phyloP scores from a whole-genome alignment of 2,797 vertebrate genomes.

The Serranus cabrilla region DNA sequence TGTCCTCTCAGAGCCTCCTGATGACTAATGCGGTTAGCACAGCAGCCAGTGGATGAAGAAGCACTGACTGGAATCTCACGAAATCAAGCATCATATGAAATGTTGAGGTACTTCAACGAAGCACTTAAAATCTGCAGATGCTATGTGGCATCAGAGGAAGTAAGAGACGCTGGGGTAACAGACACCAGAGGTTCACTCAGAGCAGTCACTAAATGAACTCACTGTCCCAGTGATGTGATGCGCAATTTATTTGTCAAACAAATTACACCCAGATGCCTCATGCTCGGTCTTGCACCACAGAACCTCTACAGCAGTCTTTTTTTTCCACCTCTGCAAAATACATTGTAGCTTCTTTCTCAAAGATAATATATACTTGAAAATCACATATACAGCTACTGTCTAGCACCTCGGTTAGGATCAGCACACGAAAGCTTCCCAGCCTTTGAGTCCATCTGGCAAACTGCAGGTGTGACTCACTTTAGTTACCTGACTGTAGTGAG shows the following conservation, averaged over 20 bases:
- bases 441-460: slow-evolving; percentile 10
- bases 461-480: slow-evolving; percentile 23
- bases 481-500: slow-evolving; percentile 12
- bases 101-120: slow-evolving; percentile 15
- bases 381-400: not conserved
- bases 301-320: slow-evolving; percentile 8
- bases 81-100: slow-evolving; percentile 34
- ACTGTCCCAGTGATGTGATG: slow-evolving; percentile 34
- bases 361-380: not conserved
- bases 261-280: slow-evolving; percentile 46
- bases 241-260: slow-evolving; percentile 48
- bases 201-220: slow-evolving; percentile 48
- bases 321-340: not conserved
- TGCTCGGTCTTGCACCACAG: slow-evolving; percentile 8
- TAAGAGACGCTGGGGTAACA: slow-evolving; percentile 21
- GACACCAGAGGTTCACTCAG: slow-evolving; percentile 29
- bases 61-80: slow-evolving; percentile 35
- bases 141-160: slow-evolving; percentile 36
- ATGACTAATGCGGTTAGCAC: slow-evolving; percentile 56
- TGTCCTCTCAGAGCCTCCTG: slow-evolving; percentile 54
- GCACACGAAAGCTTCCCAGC: not conserved
- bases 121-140: slow-evolving; percentile 28
- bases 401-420: not conserved
- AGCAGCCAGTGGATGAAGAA: slow-evolving; percentile 47
- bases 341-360: not conserved